Evolutionary conservation across 2,113 vertebrate genomes (phyloP).

Genomic region (Zosterops pallidus): DNA sequence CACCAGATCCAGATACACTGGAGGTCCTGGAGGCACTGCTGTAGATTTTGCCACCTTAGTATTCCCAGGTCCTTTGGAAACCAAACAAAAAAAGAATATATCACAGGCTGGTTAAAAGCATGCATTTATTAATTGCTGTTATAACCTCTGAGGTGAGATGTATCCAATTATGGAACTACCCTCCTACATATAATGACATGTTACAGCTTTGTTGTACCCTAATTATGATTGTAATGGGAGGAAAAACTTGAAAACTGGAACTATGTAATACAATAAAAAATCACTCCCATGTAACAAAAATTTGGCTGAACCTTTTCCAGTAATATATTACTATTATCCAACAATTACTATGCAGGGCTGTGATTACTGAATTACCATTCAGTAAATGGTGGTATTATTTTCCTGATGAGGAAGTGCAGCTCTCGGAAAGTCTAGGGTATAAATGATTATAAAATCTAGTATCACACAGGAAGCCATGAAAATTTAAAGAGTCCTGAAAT

Average conservation of each 20-base stretch:
- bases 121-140: not conserved
- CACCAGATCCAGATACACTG: constrained; percentile 94
- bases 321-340: not conserved
- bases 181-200: not conserved
- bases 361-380: not conserved
- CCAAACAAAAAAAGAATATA: not conserved
- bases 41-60: constrained; percentile 78
- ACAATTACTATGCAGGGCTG: not conserved
- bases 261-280: not conserved
- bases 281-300: not conserved
- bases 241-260: not conserved
- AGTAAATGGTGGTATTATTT: not conserved
- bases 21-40: constrained; percentile 85
- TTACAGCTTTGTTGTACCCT: not conserved
- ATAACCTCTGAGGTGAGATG: not conserved
- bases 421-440: not conserved
- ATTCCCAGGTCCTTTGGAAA: constrained; percentile 77
- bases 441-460: not conserved
- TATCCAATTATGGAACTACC: not conserved
- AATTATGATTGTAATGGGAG: not conserved
- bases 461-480: not conserved
- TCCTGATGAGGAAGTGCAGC: not conserved
- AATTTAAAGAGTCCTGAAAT: not conserved
- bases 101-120: not conserved
- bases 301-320: not conserved